phyloP scores from a whole-genome alignment of 2,888 invertebrate species.

The Nomada ruficornis region DNA sequence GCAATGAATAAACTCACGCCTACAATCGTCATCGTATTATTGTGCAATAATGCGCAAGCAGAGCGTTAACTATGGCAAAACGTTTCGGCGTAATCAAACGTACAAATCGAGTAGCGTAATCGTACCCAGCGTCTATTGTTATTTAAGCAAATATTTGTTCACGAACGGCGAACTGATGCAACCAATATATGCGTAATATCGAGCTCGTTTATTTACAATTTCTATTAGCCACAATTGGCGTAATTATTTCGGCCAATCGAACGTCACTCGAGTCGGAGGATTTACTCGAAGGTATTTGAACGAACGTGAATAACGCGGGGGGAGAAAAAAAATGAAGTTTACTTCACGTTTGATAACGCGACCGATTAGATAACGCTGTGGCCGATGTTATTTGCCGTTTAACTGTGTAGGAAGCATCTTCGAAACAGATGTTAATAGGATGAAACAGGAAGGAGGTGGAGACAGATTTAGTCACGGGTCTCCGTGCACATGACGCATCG shows the following conservation, averaged over 20 bases:
- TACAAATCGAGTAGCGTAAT: no score
- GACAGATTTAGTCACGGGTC: conserved; percentile 49
- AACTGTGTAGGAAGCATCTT: conserved; percentile 57
- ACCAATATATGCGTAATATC: neutral
- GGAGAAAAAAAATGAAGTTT: conserved; percentile 14
- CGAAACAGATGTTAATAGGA: conserved; percentile 55
- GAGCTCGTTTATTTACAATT: neutral
- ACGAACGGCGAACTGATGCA: no score
- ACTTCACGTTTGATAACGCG: conserved; percentile 35
- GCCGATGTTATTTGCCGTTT: conserved; percentile 47
- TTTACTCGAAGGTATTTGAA: neutral
- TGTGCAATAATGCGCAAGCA: neutral
- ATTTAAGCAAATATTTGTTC: neutral
- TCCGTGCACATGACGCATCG: conserved; percentile 37
- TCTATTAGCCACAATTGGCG: neutral
- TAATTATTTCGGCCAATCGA: neutral
- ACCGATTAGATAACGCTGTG: conserved; percentile 61
- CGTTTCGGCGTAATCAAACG: no score
- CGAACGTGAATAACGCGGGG: neutral
- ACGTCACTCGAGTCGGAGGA: no score
- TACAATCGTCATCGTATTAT: neutral
- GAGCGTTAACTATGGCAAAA: no score
- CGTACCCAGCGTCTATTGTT: no score
- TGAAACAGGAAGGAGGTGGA: conserved; percentile 66
- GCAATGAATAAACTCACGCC: no score